phyloP scores from a whole-genome alignment of 2,797 vertebrate genomes.

The Acrossocheilus wenchowensis region DNA sequence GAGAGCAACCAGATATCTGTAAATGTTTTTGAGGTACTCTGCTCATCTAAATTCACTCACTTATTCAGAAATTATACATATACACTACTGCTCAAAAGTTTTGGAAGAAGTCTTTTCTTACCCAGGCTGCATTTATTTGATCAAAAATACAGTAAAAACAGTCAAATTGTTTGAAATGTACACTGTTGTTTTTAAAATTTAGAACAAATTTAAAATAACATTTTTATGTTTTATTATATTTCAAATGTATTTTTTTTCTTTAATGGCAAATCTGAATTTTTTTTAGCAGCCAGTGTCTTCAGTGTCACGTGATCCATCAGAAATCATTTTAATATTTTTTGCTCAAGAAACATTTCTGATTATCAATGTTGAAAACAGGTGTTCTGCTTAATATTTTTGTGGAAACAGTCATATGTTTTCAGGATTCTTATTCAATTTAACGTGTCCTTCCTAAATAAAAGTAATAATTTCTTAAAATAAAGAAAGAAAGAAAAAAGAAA shows the following conservation, averaged over 20 bases:
- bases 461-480: neutral
- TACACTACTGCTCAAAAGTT: neutral
- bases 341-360: neutral
- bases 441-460: neutral
- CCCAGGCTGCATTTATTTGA: neutral
- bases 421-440: neutral
- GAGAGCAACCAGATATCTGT: neutral
- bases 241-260: neutral
- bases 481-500: neutral
- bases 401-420: neutral
- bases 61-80: neutral
- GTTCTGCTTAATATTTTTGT: neutral
- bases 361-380: neutral
- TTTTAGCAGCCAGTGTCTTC: neutral
- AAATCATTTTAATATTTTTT: neutral
- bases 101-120: neutral
- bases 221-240: neutral
- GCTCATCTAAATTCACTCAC: neutral
- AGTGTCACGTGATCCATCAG: neutral
- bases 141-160: neutral
- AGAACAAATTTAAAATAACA: neutral
- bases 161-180: neutral
- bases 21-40: conserved; percentile 58
- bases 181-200: neutral
- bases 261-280: neutral